These are phyloP conservation scores for Hippopotamyrus pictus DNA, from an alignment of 2,797 vertebrate genomes.

Conservation along the genomic window DNA sequence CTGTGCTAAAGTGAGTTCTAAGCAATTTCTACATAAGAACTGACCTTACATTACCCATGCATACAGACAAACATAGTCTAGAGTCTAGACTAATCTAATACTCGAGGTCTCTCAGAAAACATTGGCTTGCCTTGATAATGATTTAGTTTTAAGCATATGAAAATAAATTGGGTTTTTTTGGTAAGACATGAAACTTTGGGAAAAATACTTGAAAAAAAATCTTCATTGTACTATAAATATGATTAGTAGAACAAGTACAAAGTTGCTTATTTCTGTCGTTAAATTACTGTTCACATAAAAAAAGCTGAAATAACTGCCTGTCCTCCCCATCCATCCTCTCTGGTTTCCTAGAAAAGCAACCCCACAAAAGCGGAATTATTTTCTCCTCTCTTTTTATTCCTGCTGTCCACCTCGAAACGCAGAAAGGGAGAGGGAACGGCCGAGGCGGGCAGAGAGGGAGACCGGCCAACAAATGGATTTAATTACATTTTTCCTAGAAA, in stretches of 20 bases:
- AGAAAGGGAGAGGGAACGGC: slow-evolving; percentile 25
- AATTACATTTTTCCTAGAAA: slow-evolving; percentile 65
- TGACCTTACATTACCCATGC: not conserved
- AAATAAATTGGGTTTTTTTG: not conserved
- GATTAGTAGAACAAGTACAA: not conserved
- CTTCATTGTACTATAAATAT: not conserved
- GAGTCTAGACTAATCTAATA: not conserved
- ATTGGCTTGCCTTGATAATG: not conserved
- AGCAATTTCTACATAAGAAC: not conserved
- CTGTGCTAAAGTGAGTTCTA: not conserved
- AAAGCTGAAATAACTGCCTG: not conserved
- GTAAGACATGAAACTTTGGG: not conserved
- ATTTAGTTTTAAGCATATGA: not conserved
- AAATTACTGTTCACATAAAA: not conserved
- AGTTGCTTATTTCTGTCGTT: not conserved
- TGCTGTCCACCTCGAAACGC: slow-evolving; percentile 31
- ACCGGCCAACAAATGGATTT: slow-evolving; percentile 44
- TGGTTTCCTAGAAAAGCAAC: slow-evolving; percentile 11
- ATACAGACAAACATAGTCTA: not conserved
- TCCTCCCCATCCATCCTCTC: not conserved
- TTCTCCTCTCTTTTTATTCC: slow-evolving; percentile 23
- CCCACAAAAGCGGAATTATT: slow-evolving; percentile 1
- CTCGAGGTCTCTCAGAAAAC: not conserved
- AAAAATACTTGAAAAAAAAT: not conserved
- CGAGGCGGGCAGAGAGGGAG: slow-evolving; percentile 30